Percentiles rank a stretch among this genome's conserved stretches.
These are phyloP conservation scores for Apteryx owenii DNA, from an alignment of 2,113 vertebrate genomes.

Conservation along the genomic window DNA sequence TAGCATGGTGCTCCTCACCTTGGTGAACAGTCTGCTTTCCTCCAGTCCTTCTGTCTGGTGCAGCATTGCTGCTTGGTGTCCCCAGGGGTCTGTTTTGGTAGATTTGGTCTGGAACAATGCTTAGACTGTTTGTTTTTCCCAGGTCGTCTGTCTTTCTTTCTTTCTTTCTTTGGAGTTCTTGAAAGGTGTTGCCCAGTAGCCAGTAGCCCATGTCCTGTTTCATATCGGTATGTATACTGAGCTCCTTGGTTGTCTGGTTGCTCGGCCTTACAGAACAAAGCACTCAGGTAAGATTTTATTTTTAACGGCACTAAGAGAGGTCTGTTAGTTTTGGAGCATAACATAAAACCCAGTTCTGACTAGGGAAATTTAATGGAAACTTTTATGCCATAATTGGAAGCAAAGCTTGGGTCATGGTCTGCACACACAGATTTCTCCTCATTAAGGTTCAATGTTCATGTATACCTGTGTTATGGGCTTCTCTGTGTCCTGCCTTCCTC, in stretches of 20 bases:
- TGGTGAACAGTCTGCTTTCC: rapidly evolving
- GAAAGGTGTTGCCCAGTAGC: background rate
- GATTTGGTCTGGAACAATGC: background rate
- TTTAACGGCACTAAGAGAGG: background rate
- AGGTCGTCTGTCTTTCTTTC: background rate
- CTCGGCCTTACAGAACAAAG: background rate
- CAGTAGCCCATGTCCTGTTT: background rate
- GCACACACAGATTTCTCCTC: background rate
- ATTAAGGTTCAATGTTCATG: background rate
- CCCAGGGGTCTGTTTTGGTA: background rate
- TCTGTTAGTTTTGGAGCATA: background rate
- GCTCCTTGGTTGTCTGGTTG: background rate
- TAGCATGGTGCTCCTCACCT: background rate
- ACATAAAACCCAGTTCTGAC: background rate
- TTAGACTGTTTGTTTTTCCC: background rate
- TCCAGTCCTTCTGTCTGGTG: background rate
- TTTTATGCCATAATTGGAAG: background rate
- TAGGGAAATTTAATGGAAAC: background rate
- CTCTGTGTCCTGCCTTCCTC: background rate
- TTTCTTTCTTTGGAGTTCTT: background rate
- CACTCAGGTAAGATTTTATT: background rate
- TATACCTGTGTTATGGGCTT: background rate
- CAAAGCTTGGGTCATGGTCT: background rate
- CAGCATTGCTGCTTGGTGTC: background rate
- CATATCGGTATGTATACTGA: background rate